Base-by-base conservation (phyloP, 1,140 invertebrate species). In the Ridgeia piscesae region DNA sequence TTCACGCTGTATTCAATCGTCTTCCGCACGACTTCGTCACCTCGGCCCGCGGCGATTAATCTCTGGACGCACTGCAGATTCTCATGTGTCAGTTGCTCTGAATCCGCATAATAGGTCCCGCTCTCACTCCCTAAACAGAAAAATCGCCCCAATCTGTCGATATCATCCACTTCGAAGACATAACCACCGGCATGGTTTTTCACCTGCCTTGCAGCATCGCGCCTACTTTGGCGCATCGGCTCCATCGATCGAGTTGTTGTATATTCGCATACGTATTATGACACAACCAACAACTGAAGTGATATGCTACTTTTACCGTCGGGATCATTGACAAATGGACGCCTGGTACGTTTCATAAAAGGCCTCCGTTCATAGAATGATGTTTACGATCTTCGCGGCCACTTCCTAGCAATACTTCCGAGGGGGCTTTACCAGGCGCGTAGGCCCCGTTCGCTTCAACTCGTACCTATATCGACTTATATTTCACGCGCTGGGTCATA, bases 131-230 rank as follows among this genome's bases (percentile, higher is more conserved):
- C 95, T 31, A 96, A 92, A 93, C 95, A 95, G 4, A 96, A 92
- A 92, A 96, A 96, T 21, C 96, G 94, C 34, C 95, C 94, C 33
- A 96, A 92, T 21, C 94, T 94, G 21, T 93, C 94, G 91, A 94
- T 91, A 91, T 96, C 95, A 92, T 94, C 93, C 0, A 96, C 94
- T 89, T 93, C n/a, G 93, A 94, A 96, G 31, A 94, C 94, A 91
- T 92, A 96, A 33, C 95, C 96, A 21, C 96, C 96, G 33, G 17
- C 58, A 21, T 77, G 58, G 58, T 77, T 77, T 77, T 77, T 77
- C 27, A 77, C 58, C 17, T 27, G 14, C 27, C 11, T 77, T 77
- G 58, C 58, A 77, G 11, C 58, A 31, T 21, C 58, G 58, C 11
- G 17, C 27, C 2, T 77, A 77, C 58, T 77, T 77, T 9, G 58